phyloP scores from a whole-genome alignment of 2,888 invertebrate genomes.

The Melinaea marsaeus region DNA sequence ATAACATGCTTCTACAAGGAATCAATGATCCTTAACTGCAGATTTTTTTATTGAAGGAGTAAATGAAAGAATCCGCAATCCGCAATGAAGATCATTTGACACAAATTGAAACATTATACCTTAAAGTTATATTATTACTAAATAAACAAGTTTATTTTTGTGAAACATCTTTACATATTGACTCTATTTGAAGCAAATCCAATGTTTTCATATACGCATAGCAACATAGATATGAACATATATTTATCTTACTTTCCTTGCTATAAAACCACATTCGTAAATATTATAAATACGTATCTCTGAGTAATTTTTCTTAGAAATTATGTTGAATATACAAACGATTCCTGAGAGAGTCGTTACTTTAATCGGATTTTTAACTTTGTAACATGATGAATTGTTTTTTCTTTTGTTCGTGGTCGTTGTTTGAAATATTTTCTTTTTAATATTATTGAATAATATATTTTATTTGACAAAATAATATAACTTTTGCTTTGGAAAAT shows the following conservation, averaged over 20 bases:
- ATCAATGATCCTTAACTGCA: too few relatives aligned
- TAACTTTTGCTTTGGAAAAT: too few relatives aligned
- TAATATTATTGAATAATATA: too few relatives aligned
- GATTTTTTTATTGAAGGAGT: too few relatives aligned
- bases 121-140: too few relatives aligned
- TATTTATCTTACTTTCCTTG: not conserved
- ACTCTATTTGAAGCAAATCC: not conserved
- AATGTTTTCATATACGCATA: not conserved
- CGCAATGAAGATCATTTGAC: too few relatives aligned
- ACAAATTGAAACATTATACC: too few relatives aligned
- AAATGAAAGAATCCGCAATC: too few relatives aligned
- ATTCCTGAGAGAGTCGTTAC: not conserved
- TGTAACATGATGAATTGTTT: not conserved
- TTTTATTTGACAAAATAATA: too few relatives aligned
- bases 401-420: not conserved
- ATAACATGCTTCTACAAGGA: too few relatives aligned
- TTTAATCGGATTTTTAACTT: constrained; percentile 2
- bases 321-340: not conserved
- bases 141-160: too few relatives aligned
- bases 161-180: too few relatives aligned
- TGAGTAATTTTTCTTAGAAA: not conserved
- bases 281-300: not conserved
- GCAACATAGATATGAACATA: not conserved
- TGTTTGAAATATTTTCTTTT: not conserved
- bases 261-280: not conserved